A percentile compares a stretch with the other conserved stretches of the same genome.
Conservation (phyloP, 2,113 vertebrate species). For the Neodon shergylaensis region DNA sequence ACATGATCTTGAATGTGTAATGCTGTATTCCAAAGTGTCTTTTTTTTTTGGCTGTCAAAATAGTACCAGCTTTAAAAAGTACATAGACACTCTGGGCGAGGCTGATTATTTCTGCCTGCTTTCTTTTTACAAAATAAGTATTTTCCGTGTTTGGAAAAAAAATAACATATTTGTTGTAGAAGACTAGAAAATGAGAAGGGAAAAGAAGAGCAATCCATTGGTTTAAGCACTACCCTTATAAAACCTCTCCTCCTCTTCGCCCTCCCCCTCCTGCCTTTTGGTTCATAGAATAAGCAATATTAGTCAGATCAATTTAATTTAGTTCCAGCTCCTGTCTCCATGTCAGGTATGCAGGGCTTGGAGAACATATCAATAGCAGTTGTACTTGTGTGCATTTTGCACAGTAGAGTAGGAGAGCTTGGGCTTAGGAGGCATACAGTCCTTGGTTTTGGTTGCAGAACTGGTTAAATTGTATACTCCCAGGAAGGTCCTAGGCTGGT, state of each 20-base stretch:
- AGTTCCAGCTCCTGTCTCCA: not conserved
- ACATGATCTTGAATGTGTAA: slow-evolving; percentile 81
- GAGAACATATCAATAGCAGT: not conserved
- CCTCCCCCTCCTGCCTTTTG: fast-evolving
- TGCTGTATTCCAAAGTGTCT: slow-evolving; percentile 73
- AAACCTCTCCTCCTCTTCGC: not conserved
- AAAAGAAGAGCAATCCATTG: slow-evolving; percentile 4
- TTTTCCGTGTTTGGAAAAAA: slow-evolving; percentile 24
- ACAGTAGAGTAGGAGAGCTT: not conserved
- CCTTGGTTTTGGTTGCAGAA: slow-evolving; percentile 38
- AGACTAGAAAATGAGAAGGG: slow-evolving; percentile 32
- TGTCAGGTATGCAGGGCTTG: not conserved
- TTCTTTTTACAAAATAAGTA: slow-evolving; percentile 46
- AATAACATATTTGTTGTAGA: slow-evolving; percentile 26
- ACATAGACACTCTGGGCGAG: slow-evolving; percentile 60
- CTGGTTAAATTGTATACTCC: not conserved
- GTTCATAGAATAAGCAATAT: not conserved
- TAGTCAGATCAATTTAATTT: not conserved
- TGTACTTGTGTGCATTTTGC: not conserved
- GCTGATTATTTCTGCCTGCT: slow-evolving; percentile 63
- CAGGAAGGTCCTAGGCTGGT: not conserved
- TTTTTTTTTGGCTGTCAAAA: slow-evolving; percentile 80
- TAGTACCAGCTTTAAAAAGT: slow-evolving; percentile 78
- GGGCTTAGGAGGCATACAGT: not conserved
- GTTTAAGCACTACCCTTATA: not conserved